phyloP scores from a whole-genome alignment of 2,113 vertebrate species.

The Perognathus longimembris region DNA sequence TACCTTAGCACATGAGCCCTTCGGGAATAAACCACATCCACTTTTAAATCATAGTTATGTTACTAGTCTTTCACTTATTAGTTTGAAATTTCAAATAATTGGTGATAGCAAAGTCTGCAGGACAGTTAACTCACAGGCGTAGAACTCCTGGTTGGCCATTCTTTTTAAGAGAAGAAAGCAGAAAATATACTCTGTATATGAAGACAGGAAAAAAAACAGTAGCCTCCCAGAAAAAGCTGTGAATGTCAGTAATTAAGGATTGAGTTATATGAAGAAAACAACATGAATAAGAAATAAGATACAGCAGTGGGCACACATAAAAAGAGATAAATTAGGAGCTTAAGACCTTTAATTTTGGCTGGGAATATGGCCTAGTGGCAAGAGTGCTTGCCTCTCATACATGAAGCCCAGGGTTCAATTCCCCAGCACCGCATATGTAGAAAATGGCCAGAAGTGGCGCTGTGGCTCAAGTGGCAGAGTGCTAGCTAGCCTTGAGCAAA shows the following conservation, averaged over 20 bases:
- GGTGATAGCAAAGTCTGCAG: constrained; percentile 17
- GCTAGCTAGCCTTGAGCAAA: no score
- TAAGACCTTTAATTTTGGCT: background rate
- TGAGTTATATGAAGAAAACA: constrained; percentile 36
- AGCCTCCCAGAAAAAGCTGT: constrained; percentile 37
- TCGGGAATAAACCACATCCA: background rate
- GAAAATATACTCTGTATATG: background rate
- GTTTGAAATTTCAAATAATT: constrained; percentile 52
- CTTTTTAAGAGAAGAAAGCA: constrained; percentile 16
- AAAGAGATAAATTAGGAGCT: background rate
- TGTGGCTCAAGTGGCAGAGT: no score
- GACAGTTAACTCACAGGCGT: background rate
- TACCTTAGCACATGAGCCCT: background rate
- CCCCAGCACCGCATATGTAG: no score
- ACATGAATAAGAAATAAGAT: background rate
- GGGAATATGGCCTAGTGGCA: no score
- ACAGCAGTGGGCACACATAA: background rate
- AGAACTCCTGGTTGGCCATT: constrained; percentile 28
- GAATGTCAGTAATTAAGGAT: constrained; percentile 2
- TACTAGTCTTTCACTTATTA: constrained; percentile 23
- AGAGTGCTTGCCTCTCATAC: no score
- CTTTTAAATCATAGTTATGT: constrained; percentile 14
- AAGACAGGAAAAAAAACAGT: constrained; percentile 37
- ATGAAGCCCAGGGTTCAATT: no score
- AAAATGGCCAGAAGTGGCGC: no score